Conservation (phyloP, 2,797 vertebrate species). For the Distichodus sexfasciatus region DNA sequence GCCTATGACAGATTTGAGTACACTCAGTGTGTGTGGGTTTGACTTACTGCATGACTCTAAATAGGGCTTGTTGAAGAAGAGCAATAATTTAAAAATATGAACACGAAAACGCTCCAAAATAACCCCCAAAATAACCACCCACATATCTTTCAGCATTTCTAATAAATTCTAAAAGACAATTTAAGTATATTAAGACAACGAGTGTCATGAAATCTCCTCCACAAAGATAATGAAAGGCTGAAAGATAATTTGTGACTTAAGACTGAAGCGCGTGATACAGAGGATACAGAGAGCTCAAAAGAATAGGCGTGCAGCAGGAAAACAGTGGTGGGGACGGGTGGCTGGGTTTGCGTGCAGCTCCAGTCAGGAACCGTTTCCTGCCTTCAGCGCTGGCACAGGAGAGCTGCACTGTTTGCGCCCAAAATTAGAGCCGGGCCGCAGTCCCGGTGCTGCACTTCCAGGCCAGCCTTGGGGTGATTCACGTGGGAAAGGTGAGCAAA, state of each 20-base stretch:
- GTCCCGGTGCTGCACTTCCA: constrained; percentile 50
- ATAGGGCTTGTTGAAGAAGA: background rate
- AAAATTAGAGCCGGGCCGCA: constrained; percentile 60
- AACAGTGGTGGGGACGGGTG: constrained; percentile 50
- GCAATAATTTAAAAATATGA: background rate
- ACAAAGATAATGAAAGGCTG: background rate
- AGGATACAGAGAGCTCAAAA: constrained; percentile 46
- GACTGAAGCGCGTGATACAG: constrained; percentile 49
- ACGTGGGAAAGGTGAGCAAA: constrained; percentile 70
- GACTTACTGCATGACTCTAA: background rate
- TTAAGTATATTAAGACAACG: too few relatives aligned
- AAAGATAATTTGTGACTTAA: background rate
- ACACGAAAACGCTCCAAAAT: too few relatives aligned
- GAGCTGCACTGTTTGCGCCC: constrained; percentile 59
- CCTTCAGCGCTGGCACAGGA: constrained; percentile 49
- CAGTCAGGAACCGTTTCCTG: constrained; percentile 73
- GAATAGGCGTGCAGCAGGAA: constrained; percentile 63
- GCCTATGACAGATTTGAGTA: constrained; percentile 2
- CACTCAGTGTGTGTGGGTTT: background rate
- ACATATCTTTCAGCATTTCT: too few relatives aligned
- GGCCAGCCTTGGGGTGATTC: constrained; percentile 51
- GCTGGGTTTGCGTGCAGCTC: constrained; percentile 57
- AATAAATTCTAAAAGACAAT: too few relatives aligned
- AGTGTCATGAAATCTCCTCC: too few relatives aligned
- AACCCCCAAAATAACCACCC: too few relatives aligned